Base-by-base conservation (phyloP, 2,797 vertebrate genomes). In the Toxotes lorentzi region DNA sequence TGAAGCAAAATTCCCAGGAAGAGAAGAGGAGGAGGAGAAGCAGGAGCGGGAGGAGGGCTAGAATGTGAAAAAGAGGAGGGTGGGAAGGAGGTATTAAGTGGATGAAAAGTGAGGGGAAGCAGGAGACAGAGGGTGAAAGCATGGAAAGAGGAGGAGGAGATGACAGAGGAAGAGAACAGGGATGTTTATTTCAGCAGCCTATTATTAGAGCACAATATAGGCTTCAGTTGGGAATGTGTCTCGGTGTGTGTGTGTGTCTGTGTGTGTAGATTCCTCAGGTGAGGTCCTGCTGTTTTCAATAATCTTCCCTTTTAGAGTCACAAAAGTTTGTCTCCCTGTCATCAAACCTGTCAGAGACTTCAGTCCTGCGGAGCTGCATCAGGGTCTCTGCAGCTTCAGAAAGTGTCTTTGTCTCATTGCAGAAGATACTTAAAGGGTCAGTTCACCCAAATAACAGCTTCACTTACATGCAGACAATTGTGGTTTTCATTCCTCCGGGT, bases 151-250 rank as follows among this genome's bases (percentile, higher is more conserved):
- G 75, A 82, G 79, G 78, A 84, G 60, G 56, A 76, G 85, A 74
- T 63, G 76, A 73, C 71, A 73, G 43, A 61, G 73, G 78, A 84
- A 57, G 51, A 76, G 85, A 74, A 73, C 69, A 58, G 66, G 59
- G 54, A 81, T 76, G 75, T 82, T 40, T 75, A 64, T 83, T 62
- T 83, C 60, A 53, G 64, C 61, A 83, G 63, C 68, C 81, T 87
- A 13, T 88, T 73, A 87, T 90, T 91, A 89, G n/a, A 78, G 79
- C 48, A 41, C 58, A 73, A 50, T 70, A 62, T 30, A 41, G 57
- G 41, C 67, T 73, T 78, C 48, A 40, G 60, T 30, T 12, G 59
- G 11, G 75, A 45, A 50, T 79, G 68, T 57, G 56, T 21, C 41
- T 1, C 5, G 45, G 73, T 41, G 38, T 60, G 35, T 43, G 27